Evolutionary conservation across 2,797 vertebrate genomes (phyloP).

Genomic region (Sciurus vulgaris): DNA sequence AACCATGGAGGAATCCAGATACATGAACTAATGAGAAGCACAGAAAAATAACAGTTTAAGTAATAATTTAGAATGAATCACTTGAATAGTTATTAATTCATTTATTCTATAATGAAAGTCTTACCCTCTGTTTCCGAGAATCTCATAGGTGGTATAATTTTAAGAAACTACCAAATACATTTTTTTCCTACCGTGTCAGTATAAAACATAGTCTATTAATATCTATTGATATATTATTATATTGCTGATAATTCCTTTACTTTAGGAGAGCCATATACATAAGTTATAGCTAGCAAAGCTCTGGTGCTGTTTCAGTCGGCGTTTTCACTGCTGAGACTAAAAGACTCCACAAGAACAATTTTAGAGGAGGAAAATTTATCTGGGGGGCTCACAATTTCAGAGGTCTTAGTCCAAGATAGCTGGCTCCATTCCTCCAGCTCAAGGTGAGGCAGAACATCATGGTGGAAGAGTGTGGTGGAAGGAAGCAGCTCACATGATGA

Average conservation of each 20-base stretch:
- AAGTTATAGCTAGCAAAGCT: not conserved
- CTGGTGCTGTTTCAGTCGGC: not conserved
- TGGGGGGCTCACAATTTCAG: no score
- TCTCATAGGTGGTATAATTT: not conserved
- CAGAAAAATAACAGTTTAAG: not conserved
- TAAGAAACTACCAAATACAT: not conserved
- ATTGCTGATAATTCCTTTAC: not conserved
- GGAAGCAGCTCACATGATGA: no score
- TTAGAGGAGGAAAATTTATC: no score
- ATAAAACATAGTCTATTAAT: not conserved
- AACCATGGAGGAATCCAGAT: not conserved
- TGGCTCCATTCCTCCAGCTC: no score
- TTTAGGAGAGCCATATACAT: not conserved
- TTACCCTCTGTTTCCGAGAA: not conserved
- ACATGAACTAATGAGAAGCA: not conserved
- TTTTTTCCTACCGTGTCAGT: not conserved
- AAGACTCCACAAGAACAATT: no score
- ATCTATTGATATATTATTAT: not conserved
- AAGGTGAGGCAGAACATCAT: no score
- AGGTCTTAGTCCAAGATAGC: no score
- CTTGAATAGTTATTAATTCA: constrained; percentile 18
- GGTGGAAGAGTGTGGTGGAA: no score
- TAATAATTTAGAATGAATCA: not conserved
- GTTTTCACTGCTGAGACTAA: no score
- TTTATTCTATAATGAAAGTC: constrained; percentile 32